A percentile compares a stretch with the other conserved stretches of the same genome.
Evolutionary conservation across 2,113 vertebrate species (phyloP).

Genomic region (Glaucomys volans): DNA sequence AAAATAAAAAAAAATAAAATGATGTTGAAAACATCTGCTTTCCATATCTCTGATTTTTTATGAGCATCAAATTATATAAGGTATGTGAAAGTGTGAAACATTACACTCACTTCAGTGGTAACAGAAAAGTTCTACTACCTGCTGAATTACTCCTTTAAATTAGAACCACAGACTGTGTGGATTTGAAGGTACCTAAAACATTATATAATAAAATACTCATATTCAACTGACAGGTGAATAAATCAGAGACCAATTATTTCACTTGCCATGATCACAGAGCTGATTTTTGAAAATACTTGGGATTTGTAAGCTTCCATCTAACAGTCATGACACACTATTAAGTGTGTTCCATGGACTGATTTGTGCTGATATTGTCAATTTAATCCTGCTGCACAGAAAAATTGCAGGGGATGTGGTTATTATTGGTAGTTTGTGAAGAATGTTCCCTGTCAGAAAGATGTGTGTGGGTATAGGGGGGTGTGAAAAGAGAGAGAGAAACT

Average conservation of each 20-base stretch:
- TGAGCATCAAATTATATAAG: background rate
- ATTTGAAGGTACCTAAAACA: background rate
- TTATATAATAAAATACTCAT: background rate
- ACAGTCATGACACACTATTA: background rate
- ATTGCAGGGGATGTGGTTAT: background rate
- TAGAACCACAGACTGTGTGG: background rate
- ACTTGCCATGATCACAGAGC: background rate
- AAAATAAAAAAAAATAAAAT: too few relatives aligned
- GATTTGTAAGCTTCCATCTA: background rate
- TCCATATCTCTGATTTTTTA: background rate
- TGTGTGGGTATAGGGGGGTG: background rate
- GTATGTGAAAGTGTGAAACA: background rate
- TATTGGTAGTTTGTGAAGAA: background rate
- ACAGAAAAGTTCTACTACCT: background rate
- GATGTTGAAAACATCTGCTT: background rate
- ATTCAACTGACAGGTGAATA: background rate
- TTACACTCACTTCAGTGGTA: background rate
- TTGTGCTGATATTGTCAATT: background rate
- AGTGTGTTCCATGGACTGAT: background rate
- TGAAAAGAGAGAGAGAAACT: background rate
- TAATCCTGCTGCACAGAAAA: background rate
- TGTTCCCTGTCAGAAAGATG: background rate
- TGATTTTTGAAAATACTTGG: background rate
- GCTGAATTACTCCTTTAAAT: background rate
- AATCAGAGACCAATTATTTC: background rate